Evolutionary conservation across 2,113 vertebrate species (phyloP), one percentile per base, ranked within the genome.

Genomic region (Anser cygnoides): DNA sequence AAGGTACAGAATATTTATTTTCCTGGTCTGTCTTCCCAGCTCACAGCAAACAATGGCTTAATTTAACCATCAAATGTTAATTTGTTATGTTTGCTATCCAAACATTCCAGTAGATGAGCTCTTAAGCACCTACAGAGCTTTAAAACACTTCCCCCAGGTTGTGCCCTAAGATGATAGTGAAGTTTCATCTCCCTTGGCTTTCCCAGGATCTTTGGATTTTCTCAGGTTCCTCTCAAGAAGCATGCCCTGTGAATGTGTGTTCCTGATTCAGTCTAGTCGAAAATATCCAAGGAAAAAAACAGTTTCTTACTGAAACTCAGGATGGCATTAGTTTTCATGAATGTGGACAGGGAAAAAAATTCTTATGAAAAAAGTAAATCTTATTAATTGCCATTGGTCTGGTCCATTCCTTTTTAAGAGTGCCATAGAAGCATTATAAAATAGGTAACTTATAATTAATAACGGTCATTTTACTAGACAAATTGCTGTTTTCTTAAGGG

Each of bases 21-120:
- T 81, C 25, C 46, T 59, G 21, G 35, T 54, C 2, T 7, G 3
- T 67, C 25, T 92, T 84, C 28, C 23, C 14, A 37, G 25, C 12
- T 88, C 15, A 79, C 1, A 2, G 44, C 14, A 84, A 84, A 66
- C 21, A 71, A 67, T 37, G 79, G 15, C 19, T 94, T 84, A 90
- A 90, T 96, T 86, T 94, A 84, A 31, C 57, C 76, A 84, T 62
- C 52, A 92, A 68, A 52, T 74, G 50, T 22, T 77, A 65, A 83
- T 86, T 55, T 33, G 22, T 71, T 77, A 12, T 9, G 62, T 67
- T 84, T 52, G 58, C 46, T 90, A 39, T 77, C 31, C 68, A 77
- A 89, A 73, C 21, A 58, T 29, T 49, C 31, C 31, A 57, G 33
- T 59, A 80, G 31, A 41, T 50, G 5, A 35, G 71, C 0, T 14